phyloP scores from a whole-genome alignment of 2,797 vertebrate genomes.

The Vespertilio murinus region DNA sequence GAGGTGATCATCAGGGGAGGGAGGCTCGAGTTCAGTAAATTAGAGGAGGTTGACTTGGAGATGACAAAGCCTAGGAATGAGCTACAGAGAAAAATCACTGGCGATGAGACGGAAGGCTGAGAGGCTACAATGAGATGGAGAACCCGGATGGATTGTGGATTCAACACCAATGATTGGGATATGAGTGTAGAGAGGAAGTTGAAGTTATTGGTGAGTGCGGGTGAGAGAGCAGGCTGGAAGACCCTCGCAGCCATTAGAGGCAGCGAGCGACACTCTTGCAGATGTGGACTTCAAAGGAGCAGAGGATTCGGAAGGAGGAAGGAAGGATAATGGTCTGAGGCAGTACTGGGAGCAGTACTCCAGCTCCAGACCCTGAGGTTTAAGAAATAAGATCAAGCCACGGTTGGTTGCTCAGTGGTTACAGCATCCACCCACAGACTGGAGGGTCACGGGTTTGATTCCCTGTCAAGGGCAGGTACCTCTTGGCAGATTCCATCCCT shows the following conservation, averaged over 20 bases:
- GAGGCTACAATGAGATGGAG: background rate
- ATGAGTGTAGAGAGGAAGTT: background rate
- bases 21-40: background rate
- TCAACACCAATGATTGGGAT: background rate
- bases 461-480: no score
- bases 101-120: background rate
- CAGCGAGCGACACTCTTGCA: background rate
- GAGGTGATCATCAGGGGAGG: background rate
- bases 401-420: background rate
- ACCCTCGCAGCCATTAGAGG: background rate
- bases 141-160: background rate
- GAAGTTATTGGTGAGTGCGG: background rate
- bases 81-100: background rate
- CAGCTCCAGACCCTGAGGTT: background rate
- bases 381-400: background rate
- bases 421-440: no score
- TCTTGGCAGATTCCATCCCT: no score
- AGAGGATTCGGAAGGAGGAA: conserved; percentile 5
- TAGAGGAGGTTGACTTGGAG: background rate
- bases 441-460: no score
- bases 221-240: background rate
- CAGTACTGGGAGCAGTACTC: background rate
- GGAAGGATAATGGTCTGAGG: background rate
- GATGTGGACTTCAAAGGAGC: background rate
- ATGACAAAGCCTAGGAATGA: background rate